These are phyloP conservation scores for Turnix velox DNA, from an alignment of 2,113 vertebrate species.

Conservation along the genomic window DNA sequence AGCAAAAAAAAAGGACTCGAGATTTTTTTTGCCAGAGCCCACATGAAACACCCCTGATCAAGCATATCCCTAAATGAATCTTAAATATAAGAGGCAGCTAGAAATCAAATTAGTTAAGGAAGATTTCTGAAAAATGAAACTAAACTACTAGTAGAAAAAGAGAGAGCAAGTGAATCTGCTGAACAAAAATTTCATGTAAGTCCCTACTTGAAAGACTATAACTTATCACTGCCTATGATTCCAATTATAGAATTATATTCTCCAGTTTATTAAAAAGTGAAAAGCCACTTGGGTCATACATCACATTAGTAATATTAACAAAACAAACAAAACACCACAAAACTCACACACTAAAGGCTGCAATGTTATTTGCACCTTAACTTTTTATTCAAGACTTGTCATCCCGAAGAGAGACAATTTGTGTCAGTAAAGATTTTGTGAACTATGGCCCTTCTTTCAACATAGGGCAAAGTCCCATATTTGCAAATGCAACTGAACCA, in stretches of 20 bases:
- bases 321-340: neutral
- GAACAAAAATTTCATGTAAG: neutral
- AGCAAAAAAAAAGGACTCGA: neutral
- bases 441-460: neutral
- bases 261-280: neutral
- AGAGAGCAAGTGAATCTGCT: neutral
- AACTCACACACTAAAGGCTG: neutral
- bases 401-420: neutral
- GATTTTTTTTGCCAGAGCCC: neutral
- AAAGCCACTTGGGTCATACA: neutral
- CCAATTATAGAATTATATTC: neutral
- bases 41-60: neutral
- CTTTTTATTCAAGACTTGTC: neutral
- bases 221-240: neutral
- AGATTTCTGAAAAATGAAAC: neutral
- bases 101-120: neutral
- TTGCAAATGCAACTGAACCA: neutral
- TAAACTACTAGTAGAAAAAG: neutral
- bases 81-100: neutral
- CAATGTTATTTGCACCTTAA: neutral
- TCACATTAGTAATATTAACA: neutral
- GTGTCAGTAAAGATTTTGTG: neutral
- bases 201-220: neutral
- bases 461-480: neutral
- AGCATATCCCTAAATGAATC: neutral